These are phyloP conservation scores for Chouioia cunea DNA, from an alignment of 2,888 invertebrate species.

Conservation along the genomic window DNA sequence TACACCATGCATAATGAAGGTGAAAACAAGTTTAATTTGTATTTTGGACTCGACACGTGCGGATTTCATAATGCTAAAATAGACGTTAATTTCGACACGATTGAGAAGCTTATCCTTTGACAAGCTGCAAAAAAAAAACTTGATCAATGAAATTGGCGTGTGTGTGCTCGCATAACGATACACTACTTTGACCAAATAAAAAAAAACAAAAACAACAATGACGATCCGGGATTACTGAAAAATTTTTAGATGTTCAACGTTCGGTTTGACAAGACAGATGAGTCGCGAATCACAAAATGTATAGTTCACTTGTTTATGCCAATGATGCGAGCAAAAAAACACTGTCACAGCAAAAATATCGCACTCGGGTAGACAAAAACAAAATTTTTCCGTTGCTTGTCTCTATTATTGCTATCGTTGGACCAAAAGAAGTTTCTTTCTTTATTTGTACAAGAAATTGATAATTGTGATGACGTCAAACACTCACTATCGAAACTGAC, in stretches of 20 bases:
- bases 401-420: slow-evolving; percentile 10
- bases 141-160: slow-evolving; percentile 28
- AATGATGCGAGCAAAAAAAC: slow-evolving; percentile 28
- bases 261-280: background rate
- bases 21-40: slow-evolving; percentile 13
- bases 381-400: slow-evolving; percentile 40
- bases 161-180: slow-evolving; percentile 10
- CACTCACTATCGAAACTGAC: slow-evolving; percentile 93
- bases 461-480: slow-evolving; percentile 3
- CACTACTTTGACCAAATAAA: slow-evolving; percentile 18
- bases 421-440: background rate
- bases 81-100: slow-evolving; percentile 20
- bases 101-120: slow-evolving; percentile 10
- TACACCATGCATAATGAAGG: slow-evolving; percentile 19
- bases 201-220: too few species aligned
- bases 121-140: background rate
- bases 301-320: background rate
- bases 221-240: background rate
- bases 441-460: slow-evolving; percentile 10
- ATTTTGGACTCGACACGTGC: slow-evolving; percentile 29
- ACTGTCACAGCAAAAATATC: slow-evolving; percentile 27
- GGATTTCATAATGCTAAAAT: slow-evolving; percentile 47
- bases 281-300: background rate
- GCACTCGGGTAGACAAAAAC: slow-evolving; percentile 17
- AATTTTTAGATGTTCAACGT: slow-evolving; percentile 20